Evolutionary conservation across 2,888 invertebrate species (phyloP), one percentile per base, ranked within the genome.

Genomic region (Ennomos erosarius): DNA sequence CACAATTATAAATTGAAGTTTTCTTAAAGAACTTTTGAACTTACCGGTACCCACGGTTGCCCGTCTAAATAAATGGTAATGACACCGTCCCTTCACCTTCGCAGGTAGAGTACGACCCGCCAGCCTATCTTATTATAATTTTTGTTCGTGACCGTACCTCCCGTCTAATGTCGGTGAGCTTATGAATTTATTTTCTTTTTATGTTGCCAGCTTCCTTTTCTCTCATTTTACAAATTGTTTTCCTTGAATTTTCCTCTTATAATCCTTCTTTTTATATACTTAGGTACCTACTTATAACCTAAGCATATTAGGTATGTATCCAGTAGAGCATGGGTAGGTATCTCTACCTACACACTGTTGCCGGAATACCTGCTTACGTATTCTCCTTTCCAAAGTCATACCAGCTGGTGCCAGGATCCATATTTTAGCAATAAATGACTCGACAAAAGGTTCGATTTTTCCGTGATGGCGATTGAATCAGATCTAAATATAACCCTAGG

Each of bases 21-120:
- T 39, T 11, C 40, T 9, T 38, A 1, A 38, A 53, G 47, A 42
- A 51, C 48, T 66, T 69, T 65, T 59, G 64, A 62, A 51, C 49
- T 55, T 51, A 68, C 73, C 66, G 71, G 78, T 78, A 76, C 74
- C 16, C 3, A 16, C n/a, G n/a, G n/a, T n/a, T n/a, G n/a, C 16
- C 57, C 47, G 45, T 52, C 51, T 49, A 58, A 65, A 70, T 72
- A 66, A 68, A 71, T 69, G 68, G 70, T 69, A 70, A 70, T 67
- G 68, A 69, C 55, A 59, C 48, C 47, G 59, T 60, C 68, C 65
- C 64, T 75, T 70, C 62, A 59, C 67, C 67, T 55, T 43, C 34
- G 42, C 59, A 60, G 59, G 59, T 60, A 59, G 53, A 40, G 33
- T 12, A 40, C 38, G 52, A 46, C 37, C 52, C 50, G 43, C 40